These are phyloP conservation scores for Pogonophryne albipinna DNA, from an alignment of 2,797 vertebrate species.

Conservation along the genomic window DNA sequence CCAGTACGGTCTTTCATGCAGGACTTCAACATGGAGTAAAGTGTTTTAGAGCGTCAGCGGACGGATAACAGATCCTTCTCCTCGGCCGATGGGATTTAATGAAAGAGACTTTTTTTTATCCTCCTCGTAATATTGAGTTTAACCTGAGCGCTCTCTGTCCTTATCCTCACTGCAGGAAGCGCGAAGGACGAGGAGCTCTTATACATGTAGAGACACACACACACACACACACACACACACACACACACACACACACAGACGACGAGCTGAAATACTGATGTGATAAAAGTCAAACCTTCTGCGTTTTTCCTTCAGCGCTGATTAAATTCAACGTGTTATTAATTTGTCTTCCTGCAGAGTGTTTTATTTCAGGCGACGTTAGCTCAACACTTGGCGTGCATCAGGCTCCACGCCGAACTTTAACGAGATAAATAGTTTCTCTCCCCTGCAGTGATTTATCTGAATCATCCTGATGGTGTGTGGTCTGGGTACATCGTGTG, in stretches of 20 bases:
- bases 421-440: not conserved
- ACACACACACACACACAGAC: constrained; percentile 29
- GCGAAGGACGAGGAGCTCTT: not conserved
- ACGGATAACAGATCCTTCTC: too few relatives aligned
- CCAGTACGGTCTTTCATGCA: too few relatives aligned
- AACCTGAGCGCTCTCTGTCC: constrained; percentile 21
- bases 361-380: constrained; percentile 29
- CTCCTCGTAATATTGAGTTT: not conserved
- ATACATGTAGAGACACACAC: too few relatives aligned
- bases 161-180: constrained; percentile 17
- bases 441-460: constrained; percentile 5
- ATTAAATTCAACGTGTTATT: constrained; percentile 5
- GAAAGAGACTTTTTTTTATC: not conserved
- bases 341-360: not conserved
- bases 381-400: constrained; percentile 45
- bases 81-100: not conserved
- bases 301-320: not conserved
- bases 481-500: too few relatives aligned
- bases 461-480: too few relatives aligned
- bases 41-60: too few relatives aligned
- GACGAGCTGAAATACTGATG: constrained; percentile 46
- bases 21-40: too few relatives aligned
- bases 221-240: not conserved
- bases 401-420: constrained; percentile 27
- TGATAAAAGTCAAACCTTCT: not conserved